A percentile compares a stretch with the other conserved stretches of the same genome.
These are phyloP conservation scores for Cantharis lateralis DNA, from an alignment of 2,888 invertebrate species.

Conservation along the genomic window DNA sequence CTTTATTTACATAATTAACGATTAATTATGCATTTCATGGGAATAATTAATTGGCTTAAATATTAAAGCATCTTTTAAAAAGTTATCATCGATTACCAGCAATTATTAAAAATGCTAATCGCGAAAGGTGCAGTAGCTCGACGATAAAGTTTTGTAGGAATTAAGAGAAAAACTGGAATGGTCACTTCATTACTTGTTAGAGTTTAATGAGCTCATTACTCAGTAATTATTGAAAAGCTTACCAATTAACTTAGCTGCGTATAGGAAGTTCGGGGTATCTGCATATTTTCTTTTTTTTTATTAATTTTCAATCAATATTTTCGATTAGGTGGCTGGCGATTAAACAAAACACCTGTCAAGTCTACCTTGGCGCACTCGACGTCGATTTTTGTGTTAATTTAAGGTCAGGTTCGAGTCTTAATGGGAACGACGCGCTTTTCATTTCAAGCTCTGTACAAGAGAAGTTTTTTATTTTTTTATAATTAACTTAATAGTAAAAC, in stretches of 20 bases:
- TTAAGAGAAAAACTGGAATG: constrained; percentile 15
- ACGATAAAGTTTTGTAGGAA: neutral
- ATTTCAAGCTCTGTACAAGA: neutral
- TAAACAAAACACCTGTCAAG: neutral
- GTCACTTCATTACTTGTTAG: constrained; percentile 16
- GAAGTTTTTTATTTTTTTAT: neutral
- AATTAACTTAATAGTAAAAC: neutral
- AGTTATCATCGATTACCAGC: neutral
- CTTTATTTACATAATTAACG: constrained; percentile 1
- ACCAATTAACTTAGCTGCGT: constrained; percentile 11
- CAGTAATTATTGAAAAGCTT: constrained; percentile 20
- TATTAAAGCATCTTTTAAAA: neutral
- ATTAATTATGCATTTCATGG: neutral
- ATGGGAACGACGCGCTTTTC: neutral
- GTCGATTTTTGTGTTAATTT: neutral
- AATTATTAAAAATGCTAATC: neutral
- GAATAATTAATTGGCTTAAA: neutral
- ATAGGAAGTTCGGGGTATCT: constrained; percentile 9
- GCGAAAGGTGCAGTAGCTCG: neutral
- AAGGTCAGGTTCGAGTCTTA: neutral
- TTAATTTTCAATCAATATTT: neutral
- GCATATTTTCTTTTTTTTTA: neutral
- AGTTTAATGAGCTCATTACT: constrained; percentile 24
- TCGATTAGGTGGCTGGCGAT: neutral
- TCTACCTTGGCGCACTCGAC: neutral